Base-by-base conservation (phyloP, 2,888 invertebrate species). In the Eupithecia inturbata region DNA sequence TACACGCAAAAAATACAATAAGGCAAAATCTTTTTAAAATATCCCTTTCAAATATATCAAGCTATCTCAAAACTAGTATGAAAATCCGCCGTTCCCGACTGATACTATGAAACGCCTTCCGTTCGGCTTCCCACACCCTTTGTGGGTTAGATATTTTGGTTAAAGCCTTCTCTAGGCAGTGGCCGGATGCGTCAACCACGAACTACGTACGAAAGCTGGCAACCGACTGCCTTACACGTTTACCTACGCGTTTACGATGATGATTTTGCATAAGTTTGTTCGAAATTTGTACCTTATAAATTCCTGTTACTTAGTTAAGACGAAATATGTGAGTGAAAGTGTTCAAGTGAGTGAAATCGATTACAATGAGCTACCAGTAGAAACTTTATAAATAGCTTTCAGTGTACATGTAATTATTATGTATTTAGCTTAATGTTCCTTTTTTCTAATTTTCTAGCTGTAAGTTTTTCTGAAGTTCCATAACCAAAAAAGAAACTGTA, bases 81-180 rank as follows among this genome's bases (percentile, higher is more conserved):
- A 71, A 72, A 78, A 76, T 74, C 68, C 69, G 57, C 22, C 71
- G 73, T 67, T 74, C 41, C 66, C 39, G 70, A 57, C 57, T 26
- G 75, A 77, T 77, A 78, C 69, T 75, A 64, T 75, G 67, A 73
- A 78, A 76, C 78, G 74, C 76, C 82, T 86, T 87, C 84, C 84
- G 84, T 81, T 70, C 64, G 83, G 82, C 79, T 79, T 77, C 81
- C 88, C 88, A 83, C 87, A 86, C 88, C 88, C 89, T 87, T 83
- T 86, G 85, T 81, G 79, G 83, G 84, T 80, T 81, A 76, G 80
- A 83, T 84, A 85, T 85, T 86, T 85, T 78, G 81, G 80, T 76
- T 81, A 79, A 82, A 81, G 74, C 82, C 81, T 82, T 82, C 80
- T 75, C 82, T 83, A 81, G 80, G 82, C 79, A 73, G 83, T 79